These are phyloP conservation scores for Pseudorasbora parva DNA, from an alignment of 2,113 vertebrate species.

Conservation along the genomic window DNA sequence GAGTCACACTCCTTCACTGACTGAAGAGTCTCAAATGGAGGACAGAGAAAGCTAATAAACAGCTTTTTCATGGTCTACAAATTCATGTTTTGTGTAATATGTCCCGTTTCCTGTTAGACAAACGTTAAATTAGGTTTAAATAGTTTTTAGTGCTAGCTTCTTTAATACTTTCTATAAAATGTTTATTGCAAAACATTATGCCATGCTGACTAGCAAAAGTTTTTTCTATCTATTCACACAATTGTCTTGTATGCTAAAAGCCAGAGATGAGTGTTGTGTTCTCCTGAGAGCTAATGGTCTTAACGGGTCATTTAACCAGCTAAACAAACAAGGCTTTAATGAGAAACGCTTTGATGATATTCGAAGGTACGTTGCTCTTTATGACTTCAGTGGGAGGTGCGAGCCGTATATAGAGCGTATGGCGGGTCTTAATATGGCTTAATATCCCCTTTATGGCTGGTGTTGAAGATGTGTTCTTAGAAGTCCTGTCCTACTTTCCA, in stretches of 20 bases:
- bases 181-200: background rate
- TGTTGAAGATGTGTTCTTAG: background rate
- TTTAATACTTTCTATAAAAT: background rate
- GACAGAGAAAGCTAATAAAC: constrained; percentile 11
- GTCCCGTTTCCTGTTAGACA: background rate
- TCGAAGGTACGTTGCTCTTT: background rate
- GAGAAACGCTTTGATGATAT: background rate
- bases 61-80: background rate
- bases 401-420: background rate
- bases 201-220: background rate
- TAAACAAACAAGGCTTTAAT: constrained; percentile 40
- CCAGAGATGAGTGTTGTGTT: background rate
- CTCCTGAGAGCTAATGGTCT: constrained; percentile 19
- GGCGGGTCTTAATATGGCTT: background rate
- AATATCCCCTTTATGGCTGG: too few species aligned
- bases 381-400: background rate
- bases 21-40: constrained; percentile 25
- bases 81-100: background rate
- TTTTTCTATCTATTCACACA: background rate
- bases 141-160: background rate
- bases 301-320: constrained; percentile 29
- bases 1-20: constrained; percentile 33
- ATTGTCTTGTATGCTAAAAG: background rate
- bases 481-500: background rate
- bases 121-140: background rate